phyloP scores from a whole-genome alignment of 23 tunicate genomes.

The Pegea sp. region DNA sequence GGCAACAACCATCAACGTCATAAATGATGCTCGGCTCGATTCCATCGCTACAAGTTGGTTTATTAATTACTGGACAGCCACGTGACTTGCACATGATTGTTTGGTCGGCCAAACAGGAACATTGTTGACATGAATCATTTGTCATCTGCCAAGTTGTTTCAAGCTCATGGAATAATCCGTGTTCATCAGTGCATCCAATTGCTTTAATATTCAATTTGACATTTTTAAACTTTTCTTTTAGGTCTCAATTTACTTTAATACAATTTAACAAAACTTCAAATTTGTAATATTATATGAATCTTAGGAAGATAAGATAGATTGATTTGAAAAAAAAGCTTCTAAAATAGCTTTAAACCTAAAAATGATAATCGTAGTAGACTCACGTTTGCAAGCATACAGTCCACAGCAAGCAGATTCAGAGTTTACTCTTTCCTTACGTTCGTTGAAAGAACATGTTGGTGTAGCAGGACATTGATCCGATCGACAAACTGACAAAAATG shows the following conservation, averaged over 20 bases:
- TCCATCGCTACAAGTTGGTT: conserved; percentile 46
- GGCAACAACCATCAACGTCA: conserved; percentile 73
- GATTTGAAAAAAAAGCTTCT: too few relatives aligned
- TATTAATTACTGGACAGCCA: conserved; percentile 13
- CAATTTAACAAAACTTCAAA: too few relatives aligned
- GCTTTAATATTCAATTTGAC: conserved; percentile 7
- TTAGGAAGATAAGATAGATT: too few relatives aligned
- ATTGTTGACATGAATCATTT: conserved; percentile 55
- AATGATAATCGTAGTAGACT: conserved; percentile 1
- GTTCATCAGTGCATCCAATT: conserved; percentile 64
- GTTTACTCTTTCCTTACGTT: conserved; percentile 35
- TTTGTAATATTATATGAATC: too few relatives aligned
- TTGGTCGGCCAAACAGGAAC: conserved; percentile 47
- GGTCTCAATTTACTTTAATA: too few relatives aligned
- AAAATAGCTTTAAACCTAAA: not conserved
- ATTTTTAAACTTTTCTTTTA: too few relatives aligned
- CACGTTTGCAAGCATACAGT: conserved; percentile 56
- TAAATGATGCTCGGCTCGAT: conserved; percentile 54
- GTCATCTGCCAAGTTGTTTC: conserved; percentile 41
- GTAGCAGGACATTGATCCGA: conserved; percentile 50
- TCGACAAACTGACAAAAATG: conserved; percentile 35
- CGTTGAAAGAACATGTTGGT: conserved; percentile 19
- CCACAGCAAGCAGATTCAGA: conserved; percentile 62
- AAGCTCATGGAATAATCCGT: conserved; percentile 54
- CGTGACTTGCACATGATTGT: conserved; percentile 55